A percentile compares a stretch with the other conserved stretches of the same genome.
Evolutionary conservation across 2,113 vertebrate species (phyloP).

Genomic region (Dinomys branickii): DNA sequence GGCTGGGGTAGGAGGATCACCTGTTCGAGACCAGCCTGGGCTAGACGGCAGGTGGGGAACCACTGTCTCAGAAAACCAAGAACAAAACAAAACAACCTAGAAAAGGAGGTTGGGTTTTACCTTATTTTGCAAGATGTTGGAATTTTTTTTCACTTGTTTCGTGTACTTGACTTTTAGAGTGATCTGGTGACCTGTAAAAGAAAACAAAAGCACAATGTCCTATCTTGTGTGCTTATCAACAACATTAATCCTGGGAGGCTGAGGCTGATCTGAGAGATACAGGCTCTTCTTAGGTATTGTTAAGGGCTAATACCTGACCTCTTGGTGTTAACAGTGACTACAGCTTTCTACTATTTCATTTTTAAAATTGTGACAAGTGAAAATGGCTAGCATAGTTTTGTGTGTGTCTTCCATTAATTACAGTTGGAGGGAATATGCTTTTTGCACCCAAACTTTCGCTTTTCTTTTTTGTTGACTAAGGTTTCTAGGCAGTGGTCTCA

Average conservation of each 20-base stretch:
- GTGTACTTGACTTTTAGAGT: slow-evolving; percentile 82
- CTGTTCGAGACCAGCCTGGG: neutral
- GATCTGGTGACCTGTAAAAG: slow-evolving; percentile 86
- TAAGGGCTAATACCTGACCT: neutral
- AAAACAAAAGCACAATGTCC: slow-evolving; percentile 11
- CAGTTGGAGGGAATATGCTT: slow-evolving; percentile 50
- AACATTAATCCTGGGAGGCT: no score
- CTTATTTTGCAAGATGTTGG: slow-evolving; percentile 80
- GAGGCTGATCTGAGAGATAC: neutral
- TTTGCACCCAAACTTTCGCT: slow-evolving; percentile 89
- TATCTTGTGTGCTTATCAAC: neutral
- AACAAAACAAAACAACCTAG: neutral
- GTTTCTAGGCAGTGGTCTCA: slow-evolving; percentile 84
- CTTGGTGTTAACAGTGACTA: neutral
- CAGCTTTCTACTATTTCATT: neutral
- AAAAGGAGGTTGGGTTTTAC: neutral
- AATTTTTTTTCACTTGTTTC: slow-evolving; percentile 84
- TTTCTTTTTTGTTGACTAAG: slow-evolving; percentile 75
- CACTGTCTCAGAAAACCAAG: neutral
- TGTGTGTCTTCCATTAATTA: slow-evolving; percentile 28
- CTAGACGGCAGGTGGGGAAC: neutral
- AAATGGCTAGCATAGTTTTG: slow-evolving; percentile 22
- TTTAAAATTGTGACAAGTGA: neutral
- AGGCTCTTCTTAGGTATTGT: neutral
- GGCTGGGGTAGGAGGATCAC: neutral